Evolutionary conservation across 2,113 vertebrate genomes (phyloP).

Genomic region (Anseranas semipalmata): DNA sequence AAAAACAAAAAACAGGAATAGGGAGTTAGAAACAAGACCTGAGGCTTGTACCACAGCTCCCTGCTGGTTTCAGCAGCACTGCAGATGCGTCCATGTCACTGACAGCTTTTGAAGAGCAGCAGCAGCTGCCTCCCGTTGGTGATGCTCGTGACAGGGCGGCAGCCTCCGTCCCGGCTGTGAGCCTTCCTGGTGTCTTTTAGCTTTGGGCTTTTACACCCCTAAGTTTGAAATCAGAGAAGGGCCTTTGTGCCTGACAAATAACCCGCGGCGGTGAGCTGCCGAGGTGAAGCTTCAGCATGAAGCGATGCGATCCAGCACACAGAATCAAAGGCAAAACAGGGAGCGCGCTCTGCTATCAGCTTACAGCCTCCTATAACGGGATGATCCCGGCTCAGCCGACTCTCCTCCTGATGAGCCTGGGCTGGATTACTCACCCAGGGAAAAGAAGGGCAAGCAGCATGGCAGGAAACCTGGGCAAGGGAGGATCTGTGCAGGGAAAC

Average conservation of each 20-base stretch:
- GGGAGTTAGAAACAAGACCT: neutral
- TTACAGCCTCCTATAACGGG: neutral
- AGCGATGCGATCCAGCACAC: neutral
- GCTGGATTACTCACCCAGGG: neutral
- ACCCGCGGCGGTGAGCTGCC: neutral
- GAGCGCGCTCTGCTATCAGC: neutral
- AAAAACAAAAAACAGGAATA: neutral
- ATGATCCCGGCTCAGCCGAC: neutral
- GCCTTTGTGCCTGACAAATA: neutral
- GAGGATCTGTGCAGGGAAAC: neutral
- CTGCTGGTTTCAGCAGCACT: neutral
- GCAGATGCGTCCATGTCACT: neutral
- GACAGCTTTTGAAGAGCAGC: neutral
- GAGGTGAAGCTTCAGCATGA: neutral
- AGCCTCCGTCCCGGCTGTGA: neutral
- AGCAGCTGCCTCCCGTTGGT: neutral
- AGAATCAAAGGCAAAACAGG: neutral
- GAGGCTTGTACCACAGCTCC: neutral
- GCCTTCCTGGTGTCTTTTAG: neutral
- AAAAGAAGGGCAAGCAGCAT: neutral
- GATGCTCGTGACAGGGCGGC: neutral
- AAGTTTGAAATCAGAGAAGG: neutral
- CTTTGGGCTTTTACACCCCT: neutral
- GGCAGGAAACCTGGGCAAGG: neutral
- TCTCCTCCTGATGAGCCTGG: neutral